These are phyloP conservation scores for Nothocercus julius DNA, from an alignment of 2,113 vertebrate genomes.

Conservation along the genomic window DNA sequence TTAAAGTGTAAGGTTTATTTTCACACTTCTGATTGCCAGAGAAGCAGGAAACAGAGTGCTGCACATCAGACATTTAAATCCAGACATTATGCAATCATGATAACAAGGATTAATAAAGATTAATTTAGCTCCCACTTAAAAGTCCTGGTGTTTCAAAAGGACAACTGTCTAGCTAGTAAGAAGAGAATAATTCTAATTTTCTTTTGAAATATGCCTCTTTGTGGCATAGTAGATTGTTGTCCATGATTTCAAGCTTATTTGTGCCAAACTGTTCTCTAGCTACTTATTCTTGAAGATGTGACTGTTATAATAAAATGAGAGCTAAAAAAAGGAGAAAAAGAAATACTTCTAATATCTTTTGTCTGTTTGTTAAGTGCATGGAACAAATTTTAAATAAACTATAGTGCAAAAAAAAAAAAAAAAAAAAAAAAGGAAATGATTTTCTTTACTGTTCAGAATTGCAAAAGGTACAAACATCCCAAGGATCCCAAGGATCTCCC, in stretches of 20 bases:
- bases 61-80: constrained; percentile 69
- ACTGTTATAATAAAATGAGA: neutral
- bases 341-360: neutral
- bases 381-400: neutral
- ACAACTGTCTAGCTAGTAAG: neutral
- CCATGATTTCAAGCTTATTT: constrained; percentile 5
- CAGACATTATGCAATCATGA: constrained; percentile 77
- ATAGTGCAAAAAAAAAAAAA: neutral
- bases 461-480: neutral
- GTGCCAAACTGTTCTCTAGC: neutral
- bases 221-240: neutral
- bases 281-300: neutral
- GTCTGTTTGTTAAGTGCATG: neutral
- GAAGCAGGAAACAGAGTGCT: constrained; percentile 67
- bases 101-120: constrained; percentile 81
- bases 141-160: constrained; percentile 28
- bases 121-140: constrained; percentile 76
- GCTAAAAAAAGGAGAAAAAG: neutral
- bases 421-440: neutral
- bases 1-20: constrained; percentile 81
- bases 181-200: constrained; percentile 51
- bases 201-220: constrained; percentile 46
- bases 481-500: too few species aligned
- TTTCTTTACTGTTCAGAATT: neutral
- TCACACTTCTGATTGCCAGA: constrained; percentile 80